These are phyloP conservation scores for Suncus etruscus DNA, from an alignment of 2,113 vertebrate species.

Conservation along the genomic window DNA sequence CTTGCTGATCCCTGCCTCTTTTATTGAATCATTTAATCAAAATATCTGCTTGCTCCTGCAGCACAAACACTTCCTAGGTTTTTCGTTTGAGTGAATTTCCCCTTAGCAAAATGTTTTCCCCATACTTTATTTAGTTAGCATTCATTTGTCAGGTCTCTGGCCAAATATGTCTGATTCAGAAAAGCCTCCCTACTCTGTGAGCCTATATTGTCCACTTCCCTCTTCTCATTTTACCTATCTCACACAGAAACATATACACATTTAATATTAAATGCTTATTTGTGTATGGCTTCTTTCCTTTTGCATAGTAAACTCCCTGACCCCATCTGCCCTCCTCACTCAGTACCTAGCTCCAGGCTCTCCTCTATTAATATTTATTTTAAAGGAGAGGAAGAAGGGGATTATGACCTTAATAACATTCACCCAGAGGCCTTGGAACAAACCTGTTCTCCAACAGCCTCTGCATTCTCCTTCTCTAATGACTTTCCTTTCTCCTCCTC, in stretches of 20 bases:
- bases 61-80: not conserved
- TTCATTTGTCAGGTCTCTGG: not conserved
- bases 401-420: not conserved
- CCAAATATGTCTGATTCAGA: constrained; percentile 10
- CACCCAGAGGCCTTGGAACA: not conserved
- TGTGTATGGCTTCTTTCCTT: not conserved
- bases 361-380: constrained; percentile 25
- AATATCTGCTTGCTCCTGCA: not conserved
- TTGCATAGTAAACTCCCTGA: not conserved
- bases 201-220: not conserved
- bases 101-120: not conserved
- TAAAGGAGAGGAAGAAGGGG: not conserved
- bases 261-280: not conserved
- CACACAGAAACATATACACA: not conserved
- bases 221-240: not conserved
- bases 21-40: not conserved
- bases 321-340: not conserved
- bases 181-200: not conserved
- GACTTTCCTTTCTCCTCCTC: not conserved
- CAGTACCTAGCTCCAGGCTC: not conserved
- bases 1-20: not conserved
- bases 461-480: not conserved
- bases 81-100: not conserved
- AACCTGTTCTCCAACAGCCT: not conserved
- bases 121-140: not conserved